phyloP scores from a whole-genome alignment of 2,797 vertebrate genomes.

The Chromis chromis region DNA sequence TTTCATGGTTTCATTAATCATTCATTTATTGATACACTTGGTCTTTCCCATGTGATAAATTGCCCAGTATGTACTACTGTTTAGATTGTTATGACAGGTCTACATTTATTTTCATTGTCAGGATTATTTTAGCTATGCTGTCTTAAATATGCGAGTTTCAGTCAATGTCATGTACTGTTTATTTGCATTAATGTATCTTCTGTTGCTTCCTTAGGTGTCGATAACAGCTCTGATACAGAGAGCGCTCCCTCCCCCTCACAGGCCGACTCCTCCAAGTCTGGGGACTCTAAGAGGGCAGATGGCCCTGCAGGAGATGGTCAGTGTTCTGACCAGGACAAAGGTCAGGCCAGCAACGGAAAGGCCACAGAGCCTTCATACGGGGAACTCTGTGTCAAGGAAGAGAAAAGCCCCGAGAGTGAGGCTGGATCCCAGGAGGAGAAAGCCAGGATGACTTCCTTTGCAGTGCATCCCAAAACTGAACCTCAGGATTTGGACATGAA shows the following conservation, averaged over 20 bases:
- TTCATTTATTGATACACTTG: not conserved
- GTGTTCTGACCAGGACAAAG: constrained; percentile 83
- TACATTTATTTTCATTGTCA: constrained; percentile 2
- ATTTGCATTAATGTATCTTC: constrained; percentile 11
- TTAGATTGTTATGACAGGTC: not conserved
- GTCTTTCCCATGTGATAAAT: not conserved
- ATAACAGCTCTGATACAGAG: constrained; percentile 99
- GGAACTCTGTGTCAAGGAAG: constrained; percentile 88
- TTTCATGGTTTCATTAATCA: not conserved
- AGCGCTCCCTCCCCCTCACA: constrained; percentile 97
- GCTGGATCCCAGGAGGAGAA: constrained; percentile 84
- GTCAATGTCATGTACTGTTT: constrained; percentile 16
- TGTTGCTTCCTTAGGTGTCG: constrained; percentile 86
- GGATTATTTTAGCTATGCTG: not conserved
- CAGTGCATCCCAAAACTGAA: constrained; percentile 89
- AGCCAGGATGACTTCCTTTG: constrained; percentile 74
- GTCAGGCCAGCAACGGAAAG: constrained; percentile 79
- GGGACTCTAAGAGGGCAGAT: constrained; percentile 84
- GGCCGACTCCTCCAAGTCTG: constrained; percentile 89
- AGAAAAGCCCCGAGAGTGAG: constrained; percentile 86
- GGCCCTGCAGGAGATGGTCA: constrained; percentile 72
- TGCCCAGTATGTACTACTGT: not conserved
- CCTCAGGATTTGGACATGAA: constrained; percentile 89
- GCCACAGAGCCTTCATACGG: constrained; percentile 82
- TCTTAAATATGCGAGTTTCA: not conserved